These are phyloP conservation scores for Drosophila nigritarsus DNA, from an alignment of 2,888 invertebrate genomes.

Conservation along the genomic window DNA sequence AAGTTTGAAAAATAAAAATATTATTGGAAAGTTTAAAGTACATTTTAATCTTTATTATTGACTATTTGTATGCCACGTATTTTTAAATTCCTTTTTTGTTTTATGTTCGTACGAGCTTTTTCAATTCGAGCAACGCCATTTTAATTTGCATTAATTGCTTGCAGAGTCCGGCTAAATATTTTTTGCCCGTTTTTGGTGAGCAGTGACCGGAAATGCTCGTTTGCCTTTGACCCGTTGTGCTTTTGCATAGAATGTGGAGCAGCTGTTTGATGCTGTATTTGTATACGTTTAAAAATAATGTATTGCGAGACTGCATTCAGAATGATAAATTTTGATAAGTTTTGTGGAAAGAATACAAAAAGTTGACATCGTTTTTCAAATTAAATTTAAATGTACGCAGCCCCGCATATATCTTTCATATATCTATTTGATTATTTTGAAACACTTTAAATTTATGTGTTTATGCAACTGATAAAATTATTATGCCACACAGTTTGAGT, in stretches of 20 bases:
- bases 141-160: constrained; percentile 62
- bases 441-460: not conserved
- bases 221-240: constrained; percentile 45
- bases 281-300: constrained; percentile 37
- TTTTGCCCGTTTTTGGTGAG: constrained; percentile 34
- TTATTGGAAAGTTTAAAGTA: not conserved
- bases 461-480: constrained; percentile 13
- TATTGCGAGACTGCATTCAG: constrained; percentile 14
- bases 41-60: not conserved
- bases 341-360: not conserved
- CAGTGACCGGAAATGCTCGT: constrained; percentile 55
- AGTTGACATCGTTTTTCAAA: not conserved
- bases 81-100: not conserved
- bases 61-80: not conserved
- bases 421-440: not conserved
- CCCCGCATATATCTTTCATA: no score
- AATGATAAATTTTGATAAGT: constrained; percentile 13
- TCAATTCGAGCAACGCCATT: constrained; percentile 47
- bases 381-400: not conserved
- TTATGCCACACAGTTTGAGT: constrained; percentile 42
- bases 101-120: constrained; percentile 21
- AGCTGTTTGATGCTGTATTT: constrained; percentile 48
- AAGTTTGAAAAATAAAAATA: not conserved
- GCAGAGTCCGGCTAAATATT: constrained; percentile 39
- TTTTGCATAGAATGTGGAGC: constrained; percentile 25